Evolutionary conservation across 2,888 invertebrate species (phyloP), one percentile per base, ranked within the genome.

Genomic region (Boloria euphrosyne): DNA sequence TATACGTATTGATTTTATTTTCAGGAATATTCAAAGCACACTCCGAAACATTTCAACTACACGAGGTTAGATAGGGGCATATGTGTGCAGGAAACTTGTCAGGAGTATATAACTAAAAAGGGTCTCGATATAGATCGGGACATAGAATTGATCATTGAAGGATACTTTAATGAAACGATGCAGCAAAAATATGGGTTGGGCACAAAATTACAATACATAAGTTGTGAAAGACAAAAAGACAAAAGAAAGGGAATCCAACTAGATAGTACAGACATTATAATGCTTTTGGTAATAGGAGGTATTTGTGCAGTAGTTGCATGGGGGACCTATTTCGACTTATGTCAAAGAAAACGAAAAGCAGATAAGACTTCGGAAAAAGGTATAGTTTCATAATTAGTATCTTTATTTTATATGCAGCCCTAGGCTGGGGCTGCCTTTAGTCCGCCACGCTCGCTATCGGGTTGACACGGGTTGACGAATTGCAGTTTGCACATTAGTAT

Each of bases 1-100:
- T 38, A 38, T 7, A 38, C 31, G 31, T 38, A 38, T 38, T 47
- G 47, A 5, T n/a, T 4, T 47, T 49, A 0, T 47, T 58, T 59
- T 17, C 22, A 59, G 59, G 59, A 59, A 59, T 59, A 59, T 17
- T 59, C 59, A 14, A 47, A 59, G 27, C 27, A 16, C 14, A 59
- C 0, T 3, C 27, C 17, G 0, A 59, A 59, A 13, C 59, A 59
- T 47, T 59, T 31, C 31, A 59, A 59, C 4, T 59, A 59, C 14
- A 17, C 59, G 31, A 59, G 31, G 47, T 6, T 59, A 27, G 47
- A 31, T 3, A 59, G 59, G 31, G 59, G 59, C 1, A 17, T 59
- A 49, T 59, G 59, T 31, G 6, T 59, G 31, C 18, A 47, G 3
- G 47, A 22, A 49, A 59, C 59, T 31, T 59, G 59, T 38, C 31